Conservation (phyloP, 2,113 vertebrate species). For the Neopipo cinnamomea region DNA sequence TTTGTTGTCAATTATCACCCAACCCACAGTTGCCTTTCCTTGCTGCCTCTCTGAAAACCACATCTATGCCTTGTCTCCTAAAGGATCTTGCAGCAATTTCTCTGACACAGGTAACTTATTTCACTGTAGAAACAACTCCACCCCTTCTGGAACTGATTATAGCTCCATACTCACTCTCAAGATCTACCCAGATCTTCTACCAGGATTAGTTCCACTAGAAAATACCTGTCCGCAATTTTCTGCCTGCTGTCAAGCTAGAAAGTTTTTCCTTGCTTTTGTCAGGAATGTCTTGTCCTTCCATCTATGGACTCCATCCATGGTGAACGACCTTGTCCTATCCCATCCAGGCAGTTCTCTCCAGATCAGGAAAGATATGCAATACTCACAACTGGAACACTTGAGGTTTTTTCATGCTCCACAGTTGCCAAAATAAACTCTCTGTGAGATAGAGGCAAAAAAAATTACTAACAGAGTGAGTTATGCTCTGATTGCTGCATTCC, state of each 20-base stretch:
- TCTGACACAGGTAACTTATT: background rate
- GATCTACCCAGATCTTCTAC: background rate
- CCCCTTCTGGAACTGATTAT: background rate
- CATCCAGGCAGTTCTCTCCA: background rate
- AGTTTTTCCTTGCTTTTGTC: background rate
- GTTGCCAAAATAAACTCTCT: conserved; percentile 61
- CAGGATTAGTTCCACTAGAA: background rate
- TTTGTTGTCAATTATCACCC: background rate
- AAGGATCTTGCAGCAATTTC: background rate
- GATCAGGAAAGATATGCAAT: background rate
- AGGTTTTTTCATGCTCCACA: background rate
- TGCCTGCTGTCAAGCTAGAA: background rate
- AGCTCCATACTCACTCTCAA: background rate
- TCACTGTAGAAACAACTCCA: background rate
- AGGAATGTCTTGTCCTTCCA: background rate
- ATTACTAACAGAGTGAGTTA: conserved; percentile 1
- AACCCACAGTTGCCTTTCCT: background rate
- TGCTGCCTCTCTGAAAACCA: background rate
- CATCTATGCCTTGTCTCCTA: background rate
- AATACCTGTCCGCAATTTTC: background rate
- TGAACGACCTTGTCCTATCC: background rate
- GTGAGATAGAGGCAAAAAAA: conserved; percentile 28
- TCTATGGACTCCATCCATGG: background rate
- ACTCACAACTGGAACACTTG: background rate
- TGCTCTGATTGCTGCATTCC: conserved; percentile 29